Conservation (phyloP, 2,888 invertebrate species). For the Spodoptera picta region DNA sequence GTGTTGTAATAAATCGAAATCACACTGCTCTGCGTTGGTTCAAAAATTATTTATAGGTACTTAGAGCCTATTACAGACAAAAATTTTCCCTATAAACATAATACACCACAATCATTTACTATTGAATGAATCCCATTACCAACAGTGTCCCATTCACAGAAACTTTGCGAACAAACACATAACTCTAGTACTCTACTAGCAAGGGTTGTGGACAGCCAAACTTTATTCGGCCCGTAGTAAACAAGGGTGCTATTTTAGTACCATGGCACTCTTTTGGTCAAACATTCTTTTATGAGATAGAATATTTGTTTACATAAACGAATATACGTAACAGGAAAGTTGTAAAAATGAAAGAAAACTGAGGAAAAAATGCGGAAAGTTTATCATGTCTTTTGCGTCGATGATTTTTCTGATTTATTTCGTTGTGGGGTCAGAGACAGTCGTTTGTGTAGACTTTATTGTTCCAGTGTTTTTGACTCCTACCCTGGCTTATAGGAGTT, state of each 20-base stretch:
- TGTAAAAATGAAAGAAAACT: too few species aligned
- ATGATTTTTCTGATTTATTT: too few species aligned
- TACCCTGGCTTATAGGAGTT: too few species aligned
- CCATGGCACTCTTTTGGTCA: slow-evolving; percentile 15
- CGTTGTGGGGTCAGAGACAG: too few species aligned
- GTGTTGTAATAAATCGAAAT: too few species aligned
- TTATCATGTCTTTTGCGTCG: too few species aligned
- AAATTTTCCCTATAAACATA: not conserved
- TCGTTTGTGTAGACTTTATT: too few species aligned
- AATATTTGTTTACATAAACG: slow-evolving; percentile 21
- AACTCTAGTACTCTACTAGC: slow-evolving; percentile 9
- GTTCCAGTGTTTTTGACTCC: too few species aligned
- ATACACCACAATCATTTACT: slow-evolving; percentile 1
- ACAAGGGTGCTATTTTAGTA: slow-evolving; percentile 36
- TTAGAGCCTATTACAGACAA: not conserved
- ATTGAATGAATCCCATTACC: not conserved
- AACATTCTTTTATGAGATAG: slow-evolving; percentile 27
- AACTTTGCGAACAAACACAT: slow-evolving; percentile 18
- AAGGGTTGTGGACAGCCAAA: slow-evolving; percentile 14
- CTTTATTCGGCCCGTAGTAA: slow-evolving; percentile 21
- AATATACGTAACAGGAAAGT: too few species aligned
- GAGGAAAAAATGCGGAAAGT: too few species aligned
- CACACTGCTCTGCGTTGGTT: too few species aligned
- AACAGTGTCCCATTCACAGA: slow-evolving; percentile 1
- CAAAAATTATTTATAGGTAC: too few species aligned